A percentile compares a stretch with the other conserved stretches of the same genome.
These are phyloP conservation scores for Muscicapa comitata DNA, from an alignment of 2,797 vertebrate genomes.

Conservation along the genomic window DNA sequence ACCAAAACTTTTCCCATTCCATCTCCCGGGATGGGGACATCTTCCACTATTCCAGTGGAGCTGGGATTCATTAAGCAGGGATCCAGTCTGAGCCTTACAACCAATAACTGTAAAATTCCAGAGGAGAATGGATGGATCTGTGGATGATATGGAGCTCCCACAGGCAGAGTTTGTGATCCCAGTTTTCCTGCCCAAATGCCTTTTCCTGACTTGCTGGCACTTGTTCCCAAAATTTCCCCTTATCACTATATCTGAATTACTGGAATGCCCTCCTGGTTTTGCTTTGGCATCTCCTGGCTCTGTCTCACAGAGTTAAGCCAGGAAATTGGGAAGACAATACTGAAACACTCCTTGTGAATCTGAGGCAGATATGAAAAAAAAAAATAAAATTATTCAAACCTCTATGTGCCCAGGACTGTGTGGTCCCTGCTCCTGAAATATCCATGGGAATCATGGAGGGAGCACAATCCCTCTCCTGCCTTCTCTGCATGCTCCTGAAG, in stretches of 20 bases:
- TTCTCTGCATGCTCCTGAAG: accelerated
- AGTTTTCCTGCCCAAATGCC: neutral
- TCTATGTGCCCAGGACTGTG: neutral
- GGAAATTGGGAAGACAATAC: neutral
- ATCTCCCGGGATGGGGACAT: neutral
- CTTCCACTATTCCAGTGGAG: neutral
- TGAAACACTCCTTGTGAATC: accelerated
- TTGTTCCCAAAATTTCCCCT: neutral
- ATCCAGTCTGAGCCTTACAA: neutral
- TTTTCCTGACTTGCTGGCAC: neutral
- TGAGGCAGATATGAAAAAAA: neutral
- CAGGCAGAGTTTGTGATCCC: neutral
- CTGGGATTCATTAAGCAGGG: neutral
- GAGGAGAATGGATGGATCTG: neutral
- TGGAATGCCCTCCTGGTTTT: neutral
- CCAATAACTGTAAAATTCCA: neutral
- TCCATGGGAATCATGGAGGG: neutral
- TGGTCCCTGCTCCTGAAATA: neutral
- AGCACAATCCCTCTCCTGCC: neutral
- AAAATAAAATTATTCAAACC: neutral
- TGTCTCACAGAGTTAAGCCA: neutral
- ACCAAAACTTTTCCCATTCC: neutral
- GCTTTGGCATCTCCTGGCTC: neutral
- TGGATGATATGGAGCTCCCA: neutral
- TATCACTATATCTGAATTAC: neutral